Conservation (phyloP, 1,140 invertebrate genomes). For the Hylaeus volcanicus region DNA sequence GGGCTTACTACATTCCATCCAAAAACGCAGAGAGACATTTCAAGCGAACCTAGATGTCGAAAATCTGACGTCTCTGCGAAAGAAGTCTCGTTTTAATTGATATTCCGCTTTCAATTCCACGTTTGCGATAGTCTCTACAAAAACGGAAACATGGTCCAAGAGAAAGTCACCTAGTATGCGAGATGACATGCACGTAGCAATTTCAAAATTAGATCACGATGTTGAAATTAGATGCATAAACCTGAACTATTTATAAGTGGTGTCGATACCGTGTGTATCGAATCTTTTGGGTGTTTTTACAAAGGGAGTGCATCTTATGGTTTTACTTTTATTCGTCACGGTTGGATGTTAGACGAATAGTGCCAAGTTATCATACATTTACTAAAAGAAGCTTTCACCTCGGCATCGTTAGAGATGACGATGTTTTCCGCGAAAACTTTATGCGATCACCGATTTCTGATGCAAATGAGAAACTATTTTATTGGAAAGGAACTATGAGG, state of each 20-base stretch:
- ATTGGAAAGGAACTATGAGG: background rate
- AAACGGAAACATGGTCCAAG: background rate
- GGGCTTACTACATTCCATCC: background rate
- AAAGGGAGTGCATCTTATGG: background rate
- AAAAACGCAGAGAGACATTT: no score
- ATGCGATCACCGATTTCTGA: background rate
- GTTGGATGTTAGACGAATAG: background rate
- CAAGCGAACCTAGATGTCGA: background rate
- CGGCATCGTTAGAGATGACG: background rate
- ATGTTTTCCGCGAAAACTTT: background rate
- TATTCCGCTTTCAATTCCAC: background rate
- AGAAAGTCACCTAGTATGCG: background rate
- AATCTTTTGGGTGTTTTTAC: background rate
- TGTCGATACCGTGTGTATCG: no score
- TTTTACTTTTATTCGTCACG: background rate
- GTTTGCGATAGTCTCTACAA: background rate
- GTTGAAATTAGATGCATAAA: no score
- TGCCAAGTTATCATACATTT: background rate
- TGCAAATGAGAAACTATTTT: conserved; percentile 4
- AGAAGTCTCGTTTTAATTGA: background rate
- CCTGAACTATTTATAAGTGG: no score
- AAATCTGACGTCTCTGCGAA: background rate
- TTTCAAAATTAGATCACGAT: no score
- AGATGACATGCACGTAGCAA: background rate
- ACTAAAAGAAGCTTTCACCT: background rate